phyloP scores from a whole-genome alignment of 2,113 vertebrate species.

The Ailuropoda melanoleuca region DNA sequence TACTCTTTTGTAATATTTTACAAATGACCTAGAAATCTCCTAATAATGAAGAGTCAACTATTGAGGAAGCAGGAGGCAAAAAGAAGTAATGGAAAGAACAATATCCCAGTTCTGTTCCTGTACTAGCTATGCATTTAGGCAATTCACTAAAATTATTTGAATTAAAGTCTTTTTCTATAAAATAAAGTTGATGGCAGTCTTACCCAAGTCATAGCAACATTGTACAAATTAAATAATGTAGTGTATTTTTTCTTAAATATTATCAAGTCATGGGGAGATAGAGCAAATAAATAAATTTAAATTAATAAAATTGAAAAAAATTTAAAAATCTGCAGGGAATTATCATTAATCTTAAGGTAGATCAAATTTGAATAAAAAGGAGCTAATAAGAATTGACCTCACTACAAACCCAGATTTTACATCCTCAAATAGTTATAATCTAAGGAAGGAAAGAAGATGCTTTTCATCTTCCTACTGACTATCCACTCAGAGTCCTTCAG shows the following conservation, averaged over 20 bases:
- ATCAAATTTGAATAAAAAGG: background rate
- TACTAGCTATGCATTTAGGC: background rate
- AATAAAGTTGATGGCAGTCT: background rate
- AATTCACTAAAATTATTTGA: background rate
- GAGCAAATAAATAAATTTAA: background rate
- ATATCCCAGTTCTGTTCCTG: rapidly evolving
- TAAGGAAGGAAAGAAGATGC: background rate
- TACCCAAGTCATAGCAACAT: background rate
- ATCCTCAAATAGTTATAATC: background rate
- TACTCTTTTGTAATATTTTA: background rate
- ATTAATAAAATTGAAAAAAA: background rate
- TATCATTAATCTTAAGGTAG: background rate
- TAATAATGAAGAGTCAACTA: background rate
- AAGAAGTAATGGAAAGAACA: background rate
- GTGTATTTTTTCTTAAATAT: background rate
- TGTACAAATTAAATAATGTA: background rate
- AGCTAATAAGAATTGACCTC: background rate
- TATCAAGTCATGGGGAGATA: background rate
- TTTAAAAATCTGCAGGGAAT: background rate
- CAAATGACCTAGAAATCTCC: background rate
- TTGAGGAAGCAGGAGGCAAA: background rate
- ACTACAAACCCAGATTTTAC: background rate
- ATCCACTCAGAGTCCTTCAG: background rate
- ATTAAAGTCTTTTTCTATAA: background rate
- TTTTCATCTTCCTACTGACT: background rate